Conservation (phyloP, 2,113 vertebrate genomes). For the Mustela lutreola region DNA sequence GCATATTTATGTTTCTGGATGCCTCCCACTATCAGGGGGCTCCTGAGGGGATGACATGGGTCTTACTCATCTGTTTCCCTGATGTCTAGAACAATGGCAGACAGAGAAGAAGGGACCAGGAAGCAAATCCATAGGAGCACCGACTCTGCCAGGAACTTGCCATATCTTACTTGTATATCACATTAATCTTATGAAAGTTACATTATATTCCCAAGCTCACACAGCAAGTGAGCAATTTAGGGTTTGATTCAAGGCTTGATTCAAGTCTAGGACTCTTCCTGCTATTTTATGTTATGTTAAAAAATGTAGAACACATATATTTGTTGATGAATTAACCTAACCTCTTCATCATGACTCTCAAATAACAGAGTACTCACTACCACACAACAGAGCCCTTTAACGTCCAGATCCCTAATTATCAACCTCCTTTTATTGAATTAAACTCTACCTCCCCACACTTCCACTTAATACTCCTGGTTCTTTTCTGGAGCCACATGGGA, state of each 20-base stretch:
- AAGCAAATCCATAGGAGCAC: background rate
- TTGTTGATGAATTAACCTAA: background rate
- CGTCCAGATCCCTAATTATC: background rate
- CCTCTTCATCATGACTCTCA: background rate
- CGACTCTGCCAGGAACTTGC: background rate
- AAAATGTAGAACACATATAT: background rate
- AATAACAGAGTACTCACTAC: background rate
- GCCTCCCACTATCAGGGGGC: background rate
- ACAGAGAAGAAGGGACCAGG: background rate
- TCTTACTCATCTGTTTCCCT: background rate
- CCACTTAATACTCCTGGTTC: background rate
- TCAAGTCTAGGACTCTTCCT: background rate
- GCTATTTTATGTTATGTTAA: background rate
- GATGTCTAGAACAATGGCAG: background rate
- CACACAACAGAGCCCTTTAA: background rate
- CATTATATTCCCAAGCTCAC: slow-evolving; percentile 4
- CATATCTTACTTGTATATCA: background rate
- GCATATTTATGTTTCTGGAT: background rate
- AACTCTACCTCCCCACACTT: background rate
- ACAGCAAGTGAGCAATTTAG: background rate
- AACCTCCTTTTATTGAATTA: background rate
- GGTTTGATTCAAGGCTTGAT: background rate
- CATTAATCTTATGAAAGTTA: background rate
- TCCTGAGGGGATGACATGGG: background rate
- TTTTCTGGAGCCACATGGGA: background rate